Percentiles rank a stretch among this genome's conserved stretches.
Evolutionary conservation across 1,140 invertebrate genomes (phyloP).

Genomic region (Meloidogyne exigua): DNA sequence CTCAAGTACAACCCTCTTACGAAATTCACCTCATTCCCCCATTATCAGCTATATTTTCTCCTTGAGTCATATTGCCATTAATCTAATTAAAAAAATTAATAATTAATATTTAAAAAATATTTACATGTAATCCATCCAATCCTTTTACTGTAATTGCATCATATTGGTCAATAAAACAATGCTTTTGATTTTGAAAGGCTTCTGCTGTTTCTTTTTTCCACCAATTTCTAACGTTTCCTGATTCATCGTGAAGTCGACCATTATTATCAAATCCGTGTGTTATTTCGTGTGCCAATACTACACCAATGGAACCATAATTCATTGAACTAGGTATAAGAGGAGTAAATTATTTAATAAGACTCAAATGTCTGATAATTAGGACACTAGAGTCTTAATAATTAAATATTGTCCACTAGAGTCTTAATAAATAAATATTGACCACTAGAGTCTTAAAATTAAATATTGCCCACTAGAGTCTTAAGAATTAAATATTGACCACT

Average conservation of each 20-base stretch:
- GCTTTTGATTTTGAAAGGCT: conserved; percentile 37
- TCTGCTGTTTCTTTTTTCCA: conserved; percentile 58
- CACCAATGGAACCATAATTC: conserved; percentile 42
- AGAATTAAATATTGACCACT: too few species aligned
- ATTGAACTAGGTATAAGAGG: conserved; percentile 12
- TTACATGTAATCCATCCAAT: conserved; percentile 22
- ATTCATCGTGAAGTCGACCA: conserved; percentile 60
- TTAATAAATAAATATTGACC: too few species aligned
- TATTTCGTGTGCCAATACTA: conserved; percentile 71
- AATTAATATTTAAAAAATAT: neutral
- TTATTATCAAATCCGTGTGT: conserved; percentile 89
- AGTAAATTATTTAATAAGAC: neutral
- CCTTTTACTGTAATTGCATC: conserved; percentile 18
- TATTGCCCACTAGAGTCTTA: too few species aligned
- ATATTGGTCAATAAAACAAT: conserved; percentile 54
- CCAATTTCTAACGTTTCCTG: conserved; percentile 62
- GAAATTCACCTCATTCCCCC: conserved; percentile 65
- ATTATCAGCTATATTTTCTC: conserved; percentile 71
- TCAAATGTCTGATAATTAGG: too few species aligned
- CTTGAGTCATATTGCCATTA: conserved; percentile 46
- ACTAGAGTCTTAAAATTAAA: neutral
- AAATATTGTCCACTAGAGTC: neutral
- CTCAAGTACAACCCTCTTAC: neutral
- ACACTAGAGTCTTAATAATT: neutral
- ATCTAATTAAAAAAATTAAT: conserved; percentile 1